Conservation (phyloP, 2,113 vertebrate species). For the Ailurus styani region DNA sequence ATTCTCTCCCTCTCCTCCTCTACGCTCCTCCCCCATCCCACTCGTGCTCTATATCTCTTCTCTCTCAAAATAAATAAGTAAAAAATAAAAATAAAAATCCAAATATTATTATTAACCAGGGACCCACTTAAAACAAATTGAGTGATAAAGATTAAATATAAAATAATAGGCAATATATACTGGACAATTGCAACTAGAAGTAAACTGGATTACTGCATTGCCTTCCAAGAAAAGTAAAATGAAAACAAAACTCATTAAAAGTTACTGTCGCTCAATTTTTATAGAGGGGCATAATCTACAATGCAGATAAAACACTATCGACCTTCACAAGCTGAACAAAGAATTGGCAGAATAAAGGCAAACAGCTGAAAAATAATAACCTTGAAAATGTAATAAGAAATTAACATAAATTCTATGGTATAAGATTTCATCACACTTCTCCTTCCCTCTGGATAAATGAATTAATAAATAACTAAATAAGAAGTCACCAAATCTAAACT, state of each 20-base stretch:
- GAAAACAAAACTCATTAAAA: background rate
- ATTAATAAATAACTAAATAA: background rate
- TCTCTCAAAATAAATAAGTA: background rate
- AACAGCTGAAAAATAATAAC: background rate
- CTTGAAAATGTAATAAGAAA: background rate
- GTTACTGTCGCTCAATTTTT: background rate
- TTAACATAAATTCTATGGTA: background rate
- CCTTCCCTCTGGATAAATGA: background rate
- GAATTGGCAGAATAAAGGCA: background rate
- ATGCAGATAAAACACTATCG: background rate
- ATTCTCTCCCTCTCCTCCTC: background rate
- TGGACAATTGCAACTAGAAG: background rate
- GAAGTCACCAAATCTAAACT: background rate
- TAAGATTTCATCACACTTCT: background rate
- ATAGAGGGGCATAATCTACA: background rate
- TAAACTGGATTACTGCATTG: background rate
- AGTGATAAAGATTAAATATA: background rate
- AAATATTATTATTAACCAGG: background rate
- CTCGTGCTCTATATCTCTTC: background rate
- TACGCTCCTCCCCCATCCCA: fast-evolving
- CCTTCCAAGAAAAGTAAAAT: background rate
- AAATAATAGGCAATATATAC: background rate
- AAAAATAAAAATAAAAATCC: background rate
- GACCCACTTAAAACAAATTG: background rate
- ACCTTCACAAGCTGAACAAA: background rate